Evolutionary conservation across 2,888 invertebrate species (phyloP).

Genomic region (Atethmia centrago): DNA sequence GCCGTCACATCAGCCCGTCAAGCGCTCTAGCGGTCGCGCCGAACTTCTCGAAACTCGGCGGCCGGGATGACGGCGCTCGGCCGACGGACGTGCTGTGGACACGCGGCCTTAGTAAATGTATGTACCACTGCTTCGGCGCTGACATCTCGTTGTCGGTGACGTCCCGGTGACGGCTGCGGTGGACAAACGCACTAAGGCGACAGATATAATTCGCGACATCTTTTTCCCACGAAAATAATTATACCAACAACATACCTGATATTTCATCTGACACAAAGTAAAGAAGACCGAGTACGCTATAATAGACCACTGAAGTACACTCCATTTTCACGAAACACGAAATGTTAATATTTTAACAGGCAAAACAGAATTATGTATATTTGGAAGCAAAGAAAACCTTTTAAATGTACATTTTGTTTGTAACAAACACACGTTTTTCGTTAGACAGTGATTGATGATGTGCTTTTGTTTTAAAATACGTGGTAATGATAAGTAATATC

Average conservation of each 20-base stretch:
- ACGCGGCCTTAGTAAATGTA: no score
- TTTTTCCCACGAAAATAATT: slow-evolving; percentile 2
- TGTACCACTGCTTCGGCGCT: no score
- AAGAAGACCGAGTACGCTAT: slow-evolving; percentile 41
- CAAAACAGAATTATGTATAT: slow-evolving; percentile 48
- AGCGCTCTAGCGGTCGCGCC: no score
- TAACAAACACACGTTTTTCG: slow-evolving; percentile 67
- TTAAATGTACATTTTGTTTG: slow-evolving; percentile 65
- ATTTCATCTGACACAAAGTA: slow-evolving; percentile 11
- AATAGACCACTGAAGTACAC: slow-evolving; percentile 44
- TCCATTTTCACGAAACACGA: slow-evolving; percentile 39
- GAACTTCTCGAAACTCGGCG: no score
- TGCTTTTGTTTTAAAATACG: slow-evolving; percentile 76
- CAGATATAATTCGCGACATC: neutral
- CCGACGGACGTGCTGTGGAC: no score
- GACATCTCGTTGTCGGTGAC: no score
- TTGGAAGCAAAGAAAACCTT: slow-evolving; percentile 65
- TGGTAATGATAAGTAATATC: slow-evolving; percentile 80
- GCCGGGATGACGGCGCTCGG: no score
- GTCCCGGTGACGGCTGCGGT: no score
- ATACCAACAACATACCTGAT: slow-evolving; percentile 13
- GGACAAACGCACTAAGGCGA: neutral
- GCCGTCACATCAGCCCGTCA: no score
- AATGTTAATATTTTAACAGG: slow-evolving; percentile 58
- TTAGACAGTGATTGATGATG: slow-evolving; percentile 78